phyloP scores from a whole-genome alignment of 2,113 vertebrate genomes.

The Nesospiza acunhae region DNA sequence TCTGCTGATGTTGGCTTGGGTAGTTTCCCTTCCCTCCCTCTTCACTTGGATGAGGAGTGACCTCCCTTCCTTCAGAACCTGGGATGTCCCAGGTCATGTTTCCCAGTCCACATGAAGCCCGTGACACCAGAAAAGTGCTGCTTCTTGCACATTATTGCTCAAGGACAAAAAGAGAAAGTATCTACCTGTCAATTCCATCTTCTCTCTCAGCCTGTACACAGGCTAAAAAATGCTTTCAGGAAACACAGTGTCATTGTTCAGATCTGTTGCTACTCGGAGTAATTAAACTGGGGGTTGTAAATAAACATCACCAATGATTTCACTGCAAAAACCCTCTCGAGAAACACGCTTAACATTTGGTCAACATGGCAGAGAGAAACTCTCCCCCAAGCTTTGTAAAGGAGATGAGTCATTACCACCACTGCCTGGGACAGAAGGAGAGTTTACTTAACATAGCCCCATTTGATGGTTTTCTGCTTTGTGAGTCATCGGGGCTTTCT shows the following conservation, averaged over 20 bases:
- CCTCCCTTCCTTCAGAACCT: background rate
- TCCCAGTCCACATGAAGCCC: background rate
- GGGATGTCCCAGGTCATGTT: background rate
- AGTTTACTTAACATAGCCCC: background rate
- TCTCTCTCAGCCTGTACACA: background rate
- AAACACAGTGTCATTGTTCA: background rate
- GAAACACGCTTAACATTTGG: constrained; percentile 3
- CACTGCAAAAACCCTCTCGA: constrained; percentile 6
- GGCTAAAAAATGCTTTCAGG: background rate
- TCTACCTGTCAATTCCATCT: background rate
- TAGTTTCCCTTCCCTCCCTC: background rate
- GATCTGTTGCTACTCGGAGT: background rate
- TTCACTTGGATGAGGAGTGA: background rate
- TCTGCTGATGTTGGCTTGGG: background rate
- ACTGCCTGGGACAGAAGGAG: background rate
- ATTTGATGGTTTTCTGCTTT: background rate
- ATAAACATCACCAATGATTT: background rate
- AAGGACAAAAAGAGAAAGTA: background rate
- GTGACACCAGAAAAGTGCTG: background rate
- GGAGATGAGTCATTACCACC: constrained; percentile 39
- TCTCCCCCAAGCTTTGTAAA: background rate
- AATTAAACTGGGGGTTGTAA: background rate
- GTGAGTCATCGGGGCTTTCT: background rate
- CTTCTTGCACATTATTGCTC: background rate
- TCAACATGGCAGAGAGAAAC: background rate